Conservation (phyloP, 2,113 vertebrate genomes). For the Cinclus mexicanus region DNA sequence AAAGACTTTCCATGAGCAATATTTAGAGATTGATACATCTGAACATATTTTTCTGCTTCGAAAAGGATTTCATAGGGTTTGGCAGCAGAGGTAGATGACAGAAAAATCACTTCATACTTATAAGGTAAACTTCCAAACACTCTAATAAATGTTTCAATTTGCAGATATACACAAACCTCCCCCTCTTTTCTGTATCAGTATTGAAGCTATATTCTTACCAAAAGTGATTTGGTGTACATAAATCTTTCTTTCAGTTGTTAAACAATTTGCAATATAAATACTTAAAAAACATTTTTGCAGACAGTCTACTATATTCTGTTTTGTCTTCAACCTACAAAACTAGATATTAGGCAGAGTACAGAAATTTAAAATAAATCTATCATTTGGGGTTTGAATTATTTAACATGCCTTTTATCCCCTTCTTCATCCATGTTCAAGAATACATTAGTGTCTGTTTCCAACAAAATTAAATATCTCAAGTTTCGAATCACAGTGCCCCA, state of each 20-base stretch:
- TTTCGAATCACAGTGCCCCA: not conserved
- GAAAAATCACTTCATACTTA: not conserved
- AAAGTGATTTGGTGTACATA: not conserved
- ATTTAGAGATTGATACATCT: not conserved
- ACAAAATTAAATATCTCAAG: not conserved
- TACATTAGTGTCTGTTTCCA: not conserved
- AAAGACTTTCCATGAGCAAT: not conserved
- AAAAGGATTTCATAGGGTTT: rapidly evolving
- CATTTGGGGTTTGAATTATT: not conserved
- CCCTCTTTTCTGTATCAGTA: not conserved
- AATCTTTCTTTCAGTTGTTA: not conserved
- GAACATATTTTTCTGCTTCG: not conserved
- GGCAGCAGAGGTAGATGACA: not conserved
- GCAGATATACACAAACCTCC: rapidly evolving
- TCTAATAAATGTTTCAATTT: not conserved
- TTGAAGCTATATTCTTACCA: not conserved
- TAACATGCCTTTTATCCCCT: not conserved
- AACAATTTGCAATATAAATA: not conserved
- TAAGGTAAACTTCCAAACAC: not conserved
- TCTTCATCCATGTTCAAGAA: not conserved
- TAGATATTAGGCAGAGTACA: not conserved
- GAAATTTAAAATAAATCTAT: not conserved
- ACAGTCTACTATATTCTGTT: not conserved
- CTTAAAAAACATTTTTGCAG: not conserved
- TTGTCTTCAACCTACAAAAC: not conserved